Conservation (phyloP, 2,888 invertebrate species). For the Andrena camellia region DNA sequence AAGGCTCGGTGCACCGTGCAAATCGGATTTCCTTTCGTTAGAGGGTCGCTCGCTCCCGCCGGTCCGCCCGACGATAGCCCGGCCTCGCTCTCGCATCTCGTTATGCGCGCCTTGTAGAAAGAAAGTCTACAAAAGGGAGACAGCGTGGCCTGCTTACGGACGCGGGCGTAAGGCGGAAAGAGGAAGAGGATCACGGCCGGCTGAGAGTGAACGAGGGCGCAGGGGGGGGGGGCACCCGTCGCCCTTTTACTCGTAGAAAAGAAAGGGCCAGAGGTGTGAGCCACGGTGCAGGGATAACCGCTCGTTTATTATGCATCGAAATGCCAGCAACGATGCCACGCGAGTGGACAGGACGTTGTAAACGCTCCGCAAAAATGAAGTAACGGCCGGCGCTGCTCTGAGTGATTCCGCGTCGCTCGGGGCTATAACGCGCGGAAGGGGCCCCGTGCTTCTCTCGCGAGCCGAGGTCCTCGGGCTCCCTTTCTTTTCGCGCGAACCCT, state of each 20-base stretch:
- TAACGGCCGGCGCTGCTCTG: slow-evolving; percentile 79
- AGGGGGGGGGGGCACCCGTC: not conserved
- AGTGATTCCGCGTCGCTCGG: slow-evolving; percentile 83
- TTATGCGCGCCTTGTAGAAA: slow-evolving; percentile 67
- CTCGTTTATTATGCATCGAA: slow-evolving; percentile 85
- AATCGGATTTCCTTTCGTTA: slow-evolving; percentile 81
- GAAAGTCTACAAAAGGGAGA: slow-evolving; percentile 68
- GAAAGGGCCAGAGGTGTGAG: slow-evolving; percentile 77
- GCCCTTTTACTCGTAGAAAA: slow-evolving; percentile 54
- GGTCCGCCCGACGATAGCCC: slow-evolving; percentile 25
- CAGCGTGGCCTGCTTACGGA: slow-evolving; percentile 57
- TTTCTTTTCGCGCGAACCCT: slow-evolving; percentile 55
- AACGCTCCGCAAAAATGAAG: slow-evolving; percentile 81
- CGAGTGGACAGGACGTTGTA: slow-evolving; percentile 84
- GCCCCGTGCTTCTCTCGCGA: slow-evolving; percentile 32
- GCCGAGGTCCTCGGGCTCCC: slow-evolving; percentile 16
- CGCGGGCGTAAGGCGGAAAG: slow-evolving; percentile 48
- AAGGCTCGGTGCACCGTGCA: slow-evolving; percentile 69
- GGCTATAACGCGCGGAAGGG: slow-evolving; percentile 69
- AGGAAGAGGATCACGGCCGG: slow-evolving; percentile 32
- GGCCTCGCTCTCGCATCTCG: slow-evolving; percentile 67
- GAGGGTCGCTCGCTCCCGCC: slow-evolving; percentile 58
- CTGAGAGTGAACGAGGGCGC: slow-evolving; percentile 41
- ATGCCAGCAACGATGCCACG: slow-evolving; percentile 84
- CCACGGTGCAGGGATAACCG: slow-evolving; percentile 81